Evolutionary conservation across 2,888 invertebrate species (phyloP).

Genomic region (Drosophila putrida): DNA sequence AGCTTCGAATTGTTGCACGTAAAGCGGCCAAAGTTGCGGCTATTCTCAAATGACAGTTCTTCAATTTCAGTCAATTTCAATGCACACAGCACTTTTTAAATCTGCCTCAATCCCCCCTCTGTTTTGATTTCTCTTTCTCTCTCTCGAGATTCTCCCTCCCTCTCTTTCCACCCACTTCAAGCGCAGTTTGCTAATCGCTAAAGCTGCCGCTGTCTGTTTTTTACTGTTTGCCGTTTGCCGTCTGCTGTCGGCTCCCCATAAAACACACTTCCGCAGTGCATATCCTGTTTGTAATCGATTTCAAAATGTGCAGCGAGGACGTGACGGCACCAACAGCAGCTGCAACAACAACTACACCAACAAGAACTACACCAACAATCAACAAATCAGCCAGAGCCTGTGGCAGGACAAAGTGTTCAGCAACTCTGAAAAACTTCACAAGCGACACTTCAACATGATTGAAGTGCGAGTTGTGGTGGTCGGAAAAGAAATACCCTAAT

Average conservation of each 20-base stretch:
- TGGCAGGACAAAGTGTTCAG: constrained; percentile 18
- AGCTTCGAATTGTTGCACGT: constrained; percentile 47
- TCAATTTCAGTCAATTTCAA: constrained; percentile 44
- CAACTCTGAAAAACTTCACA: constrained; percentile 29
- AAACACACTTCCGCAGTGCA: constrained; percentile 77
- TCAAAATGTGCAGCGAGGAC: constrained; percentile 75
- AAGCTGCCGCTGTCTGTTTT: constrained; percentile 26
- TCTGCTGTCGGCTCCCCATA: constrained; percentile 33
- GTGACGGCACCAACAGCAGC: constrained; percentile 35
- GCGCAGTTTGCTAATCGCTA: constrained; percentile 24
- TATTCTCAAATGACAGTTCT: constrained; percentile 29
- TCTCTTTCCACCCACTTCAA: background rate
- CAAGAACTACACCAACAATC: constrained; percentile 2
- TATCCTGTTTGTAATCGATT: constrained; percentile 81
- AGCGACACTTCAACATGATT: constrained; percentile 26
- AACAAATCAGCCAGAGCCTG: constrained; percentile 10
- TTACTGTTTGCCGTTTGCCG: constrained; percentile 28
- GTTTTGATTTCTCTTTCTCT: background rate
- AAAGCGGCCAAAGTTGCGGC: constrained; percentile 66
- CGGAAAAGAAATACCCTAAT: constrained; percentile 2
- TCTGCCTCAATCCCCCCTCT: background rate
- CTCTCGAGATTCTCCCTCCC: background rate
- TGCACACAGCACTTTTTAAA: constrained; percentile 28
- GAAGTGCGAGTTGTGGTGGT: background rate
- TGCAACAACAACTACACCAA: background rate